Evolutionary conservation across 1,140 invertebrate species (phyloP).

Genomic region (Halesus radiatus): DNA sequence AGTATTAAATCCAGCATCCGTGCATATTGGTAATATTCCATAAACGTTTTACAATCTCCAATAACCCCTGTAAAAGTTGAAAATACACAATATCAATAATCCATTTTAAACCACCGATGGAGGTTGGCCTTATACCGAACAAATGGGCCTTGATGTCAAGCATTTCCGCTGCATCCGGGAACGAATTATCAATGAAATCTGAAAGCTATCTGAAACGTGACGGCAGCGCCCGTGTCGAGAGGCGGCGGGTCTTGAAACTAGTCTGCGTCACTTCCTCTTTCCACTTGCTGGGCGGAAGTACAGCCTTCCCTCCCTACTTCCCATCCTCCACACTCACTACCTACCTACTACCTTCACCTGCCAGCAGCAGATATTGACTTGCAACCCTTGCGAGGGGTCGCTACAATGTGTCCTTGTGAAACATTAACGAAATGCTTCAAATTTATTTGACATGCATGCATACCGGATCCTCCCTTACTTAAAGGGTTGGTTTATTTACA

Average conservation of each 20-base stretch:
- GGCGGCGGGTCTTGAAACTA: conserved; percentile 17
- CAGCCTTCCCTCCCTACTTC: neutral
- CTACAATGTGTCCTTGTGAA: conserved; percentile 13
- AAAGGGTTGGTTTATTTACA: too few species aligned
- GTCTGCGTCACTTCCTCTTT: conserved; percentile 24
- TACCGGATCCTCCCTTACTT: too few species aligned
- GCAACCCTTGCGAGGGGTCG: conserved; percentile 23
- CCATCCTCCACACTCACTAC: neutral
- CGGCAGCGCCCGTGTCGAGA: neutral
- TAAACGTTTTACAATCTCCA: neutral
- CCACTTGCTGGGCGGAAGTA: neutral
- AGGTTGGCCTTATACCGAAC: neutral
- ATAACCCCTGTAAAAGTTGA: neutral
- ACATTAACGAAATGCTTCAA: neutral
- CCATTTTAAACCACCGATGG: neutral
- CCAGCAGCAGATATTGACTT: conserved; percentile 22
- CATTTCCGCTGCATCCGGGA: neutral
- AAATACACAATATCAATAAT: neutral
- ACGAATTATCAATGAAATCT: conserved; percentile 19
- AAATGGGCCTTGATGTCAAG: neutral
- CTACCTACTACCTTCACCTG: neutral
- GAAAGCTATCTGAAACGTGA: conserved; percentile 2
- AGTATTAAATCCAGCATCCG: too few species aligned
- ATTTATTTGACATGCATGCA: neutral
- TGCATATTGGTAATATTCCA: neutral